These are phyloP conservation scores for Tarsius wallacei DNA, from an alignment of 2,797 vertebrate genomes.

Conservation along the genomic window DNA sequence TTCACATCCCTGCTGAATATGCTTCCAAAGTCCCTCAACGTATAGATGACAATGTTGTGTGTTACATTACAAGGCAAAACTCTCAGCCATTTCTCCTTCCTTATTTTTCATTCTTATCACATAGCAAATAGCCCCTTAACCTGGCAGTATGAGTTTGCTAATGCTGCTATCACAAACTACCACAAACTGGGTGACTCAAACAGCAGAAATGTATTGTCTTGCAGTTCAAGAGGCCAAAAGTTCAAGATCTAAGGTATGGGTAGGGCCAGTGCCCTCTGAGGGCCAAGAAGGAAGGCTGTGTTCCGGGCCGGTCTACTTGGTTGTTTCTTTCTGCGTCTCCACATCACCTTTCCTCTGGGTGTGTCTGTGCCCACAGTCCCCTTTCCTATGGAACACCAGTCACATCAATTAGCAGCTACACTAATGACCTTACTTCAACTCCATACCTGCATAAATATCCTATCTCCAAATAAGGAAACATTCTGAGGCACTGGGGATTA, in stretches of 20 bases:
- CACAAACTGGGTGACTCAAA: background rate
- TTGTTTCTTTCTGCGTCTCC: background rate
- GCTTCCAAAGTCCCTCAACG: background rate
- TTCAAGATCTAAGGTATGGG: rapidly evolving
- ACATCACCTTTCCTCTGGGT: rapidly evolving
- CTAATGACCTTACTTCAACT: background rate
- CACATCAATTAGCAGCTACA: background rate
- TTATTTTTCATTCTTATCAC: rapidly evolving
- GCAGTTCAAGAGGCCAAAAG: rapidly evolving
- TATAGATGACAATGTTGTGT: rapidly evolving
- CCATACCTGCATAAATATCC: background rate
- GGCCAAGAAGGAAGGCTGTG: background rate
- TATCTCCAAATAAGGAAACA: background rate
- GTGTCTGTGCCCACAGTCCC: background rate
- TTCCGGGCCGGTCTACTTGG: background rate
- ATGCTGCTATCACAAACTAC: rapidly evolving
- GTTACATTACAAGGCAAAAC: background rate
- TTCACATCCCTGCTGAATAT: no score
- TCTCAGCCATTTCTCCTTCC: background rate
- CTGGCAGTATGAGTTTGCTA: rapidly evolving
- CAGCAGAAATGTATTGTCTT: rapidly evolving
- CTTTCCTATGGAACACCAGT: no score
- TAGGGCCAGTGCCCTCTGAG: background rate
- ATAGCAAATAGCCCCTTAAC: rapidly evolving
- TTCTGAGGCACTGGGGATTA: background rate